phyloP scores from a whole-genome alignment of 2,888 invertebrate genomes.

The Sycophila texana region DNA sequence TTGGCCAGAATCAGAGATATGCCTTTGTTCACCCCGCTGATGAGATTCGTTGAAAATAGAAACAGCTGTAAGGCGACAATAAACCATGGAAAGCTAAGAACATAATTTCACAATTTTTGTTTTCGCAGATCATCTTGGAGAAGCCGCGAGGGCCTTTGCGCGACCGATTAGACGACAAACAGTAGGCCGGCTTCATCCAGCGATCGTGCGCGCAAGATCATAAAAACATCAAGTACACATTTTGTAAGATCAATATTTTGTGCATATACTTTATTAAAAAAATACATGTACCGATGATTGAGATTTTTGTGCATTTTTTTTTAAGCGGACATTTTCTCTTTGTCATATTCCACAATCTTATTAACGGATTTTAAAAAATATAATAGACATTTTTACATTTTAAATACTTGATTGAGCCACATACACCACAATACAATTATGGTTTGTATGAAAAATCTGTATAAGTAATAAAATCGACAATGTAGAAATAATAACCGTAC shows the following conservation, averaged over 20 bases:
- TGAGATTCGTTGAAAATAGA: conserved; percentile 57
- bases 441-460: conserved; percentile 14
- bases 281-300: conserved; percentile 38
- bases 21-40: conserved; percentile 60
- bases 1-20: conserved; percentile 57
- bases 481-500: conserved; percentile 26
- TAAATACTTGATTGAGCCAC: conserved; percentile 33
- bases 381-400: conserved; percentile 38
- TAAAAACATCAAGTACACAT: conserved; percentile 23
- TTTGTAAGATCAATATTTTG: not conserved
- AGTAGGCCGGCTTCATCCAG: conserved; percentile 63
- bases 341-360: conserved; percentile 4
- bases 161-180: conserved; percentile 60
- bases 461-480: conserved; percentile 26
- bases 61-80: conserved; percentile 56
- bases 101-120: conserved; percentile 22
- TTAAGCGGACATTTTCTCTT: conserved; percentile 28
- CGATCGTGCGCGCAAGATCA: conserved; percentile 59
- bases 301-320: conserved; percentile 12
- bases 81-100: conserved; percentile 11
- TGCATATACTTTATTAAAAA: conserved; percentile 52
- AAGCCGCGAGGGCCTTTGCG: conserved; percentile 58
- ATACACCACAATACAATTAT: conserved; percentile 18
- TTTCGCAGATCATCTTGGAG: conserved; percentile 59
- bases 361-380: conserved; percentile 41